phyloP scores from a whole-genome alignment of 2,113 vertebrate species.

The Gopherus evgoodei region DNA sequence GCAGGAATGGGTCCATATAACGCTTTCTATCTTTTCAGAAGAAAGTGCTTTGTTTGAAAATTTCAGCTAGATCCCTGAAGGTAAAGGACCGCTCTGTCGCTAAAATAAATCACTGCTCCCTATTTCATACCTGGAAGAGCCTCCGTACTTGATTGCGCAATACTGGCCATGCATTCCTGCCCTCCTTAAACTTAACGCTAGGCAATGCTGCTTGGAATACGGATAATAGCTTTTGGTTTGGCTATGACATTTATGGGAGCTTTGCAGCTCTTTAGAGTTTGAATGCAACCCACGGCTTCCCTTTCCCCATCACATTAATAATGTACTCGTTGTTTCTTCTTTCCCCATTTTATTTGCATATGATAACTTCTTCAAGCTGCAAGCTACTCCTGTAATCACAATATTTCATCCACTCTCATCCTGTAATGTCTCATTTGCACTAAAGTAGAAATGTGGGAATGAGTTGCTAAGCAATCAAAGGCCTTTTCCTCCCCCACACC shows the following conservation, averaged over 20 bases:
- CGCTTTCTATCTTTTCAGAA: background rate
- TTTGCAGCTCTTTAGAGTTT: background rate
- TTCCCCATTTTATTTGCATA: background rate
- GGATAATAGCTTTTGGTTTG: background rate
- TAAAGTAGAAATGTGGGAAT: background rate
- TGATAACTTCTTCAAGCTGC: conserved; percentile 15
- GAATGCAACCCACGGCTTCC: background rate
- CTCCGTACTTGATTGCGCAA: background rate
- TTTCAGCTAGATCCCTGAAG: background rate
- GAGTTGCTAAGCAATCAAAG: conserved; percentile 52
- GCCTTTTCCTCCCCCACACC: background rate
- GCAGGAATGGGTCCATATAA: rapidly evolving
- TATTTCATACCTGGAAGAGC: background rate
- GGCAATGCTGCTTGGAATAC: rapidly evolving
- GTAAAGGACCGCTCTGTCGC: background rate
- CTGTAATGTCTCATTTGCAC: conserved; percentile 20
- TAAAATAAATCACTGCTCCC: background rate
- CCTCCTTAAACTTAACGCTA: background rate
- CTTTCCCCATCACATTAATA: background rate
- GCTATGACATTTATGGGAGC: background rate
- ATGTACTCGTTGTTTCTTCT: background rate
- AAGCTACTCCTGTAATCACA: conserved; percentile 24
- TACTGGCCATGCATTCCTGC: rapidly evolving
- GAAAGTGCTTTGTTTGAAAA: rapidly evolving
- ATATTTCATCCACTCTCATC: conserved; percentile 4